Conservation (phyloP, 2,113 vertebrate genomes). For the Cephalopterus ornatus region DNA sequence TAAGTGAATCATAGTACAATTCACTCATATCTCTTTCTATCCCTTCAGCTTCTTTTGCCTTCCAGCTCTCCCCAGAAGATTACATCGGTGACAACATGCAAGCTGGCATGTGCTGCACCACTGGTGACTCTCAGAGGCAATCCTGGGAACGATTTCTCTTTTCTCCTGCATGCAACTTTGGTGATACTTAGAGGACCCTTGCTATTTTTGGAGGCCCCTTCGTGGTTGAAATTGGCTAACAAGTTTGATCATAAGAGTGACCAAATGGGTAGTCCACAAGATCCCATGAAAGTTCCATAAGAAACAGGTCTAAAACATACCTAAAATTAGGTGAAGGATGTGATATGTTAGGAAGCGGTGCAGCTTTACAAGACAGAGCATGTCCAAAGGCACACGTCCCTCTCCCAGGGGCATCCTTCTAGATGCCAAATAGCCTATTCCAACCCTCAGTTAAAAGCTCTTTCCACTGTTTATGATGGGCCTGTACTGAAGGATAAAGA, state of each 20-base stretch:
- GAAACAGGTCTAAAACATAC: not conserved
- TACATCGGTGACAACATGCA: not conserved
- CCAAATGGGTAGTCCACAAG: not conserved
- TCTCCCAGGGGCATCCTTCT: not conserved
- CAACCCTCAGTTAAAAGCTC: not conserved
- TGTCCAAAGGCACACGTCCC: not conserved
- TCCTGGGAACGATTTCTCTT: not conserved
- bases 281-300: not conserved
- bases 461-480: not conserved
- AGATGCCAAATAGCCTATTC: not conserved
- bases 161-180: accelerated
- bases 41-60: not conserved
- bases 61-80: not conserved
- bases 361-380: not conserved
- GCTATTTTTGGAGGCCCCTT: not conserved
- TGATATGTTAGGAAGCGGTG: not conserved
- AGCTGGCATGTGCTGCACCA: not conserved
- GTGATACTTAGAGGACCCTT: not conserved
- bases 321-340: not conserved
- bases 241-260: not conserved
- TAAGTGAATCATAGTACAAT: not conserved
- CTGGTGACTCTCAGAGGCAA: not conserved
- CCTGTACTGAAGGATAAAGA: not conserved
- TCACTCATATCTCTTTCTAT: not conserved
- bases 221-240: not conserved